Evolutionary conservation across 2,888 invertebrate species (phyloP).

Genomic region (Cataglyphis cursor): DNA sequence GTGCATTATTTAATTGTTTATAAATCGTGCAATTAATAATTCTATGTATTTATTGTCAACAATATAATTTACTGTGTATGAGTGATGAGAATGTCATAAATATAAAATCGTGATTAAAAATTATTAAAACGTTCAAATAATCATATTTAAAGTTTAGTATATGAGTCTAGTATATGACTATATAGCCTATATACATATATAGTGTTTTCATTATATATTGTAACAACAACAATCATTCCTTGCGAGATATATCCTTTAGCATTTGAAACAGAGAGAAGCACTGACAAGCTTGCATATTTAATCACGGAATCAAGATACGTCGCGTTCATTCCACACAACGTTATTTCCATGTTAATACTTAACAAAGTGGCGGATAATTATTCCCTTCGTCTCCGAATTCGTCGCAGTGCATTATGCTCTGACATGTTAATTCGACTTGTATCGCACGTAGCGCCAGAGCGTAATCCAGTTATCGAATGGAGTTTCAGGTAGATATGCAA

Average conservation of each 20-base stretch:
- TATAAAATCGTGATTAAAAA: background rate
- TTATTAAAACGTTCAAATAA: background rate
- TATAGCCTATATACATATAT: no score
- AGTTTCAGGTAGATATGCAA: slow-evolving; percentile 36
- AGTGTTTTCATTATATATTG: background rate
- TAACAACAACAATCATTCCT: slow-evolving; percentile 8
- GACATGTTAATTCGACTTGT: slow-evolving; percentile 20
- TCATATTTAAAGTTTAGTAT: no score
- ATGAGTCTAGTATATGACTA: no score
- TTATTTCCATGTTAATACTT: slow-evolving; percentile 52
- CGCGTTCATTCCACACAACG: background rate
- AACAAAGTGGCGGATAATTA: slow-evolving; percentile 52
- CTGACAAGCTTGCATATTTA: slow-evolving; percentile 48
- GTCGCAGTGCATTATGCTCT: slow-evolving; percentile 23
- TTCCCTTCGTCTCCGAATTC: slow-evolving; percentile 50
- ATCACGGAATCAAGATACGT: slow-evolving; percentile 41
- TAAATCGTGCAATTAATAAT: background rate
- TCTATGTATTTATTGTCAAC: background rate
- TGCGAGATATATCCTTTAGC: background rate
- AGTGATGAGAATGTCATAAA: background rate
- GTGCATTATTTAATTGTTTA: slow-evolving; percentile 12
- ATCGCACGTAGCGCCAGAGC: background rate
- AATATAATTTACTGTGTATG: background rate
- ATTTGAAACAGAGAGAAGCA: background rate
- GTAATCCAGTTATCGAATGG: slow-evolving; percentile 36